Conservation (phyloP, 2,888 invertebrate genomes). For the Tricholauxania praeusta region DNA sequence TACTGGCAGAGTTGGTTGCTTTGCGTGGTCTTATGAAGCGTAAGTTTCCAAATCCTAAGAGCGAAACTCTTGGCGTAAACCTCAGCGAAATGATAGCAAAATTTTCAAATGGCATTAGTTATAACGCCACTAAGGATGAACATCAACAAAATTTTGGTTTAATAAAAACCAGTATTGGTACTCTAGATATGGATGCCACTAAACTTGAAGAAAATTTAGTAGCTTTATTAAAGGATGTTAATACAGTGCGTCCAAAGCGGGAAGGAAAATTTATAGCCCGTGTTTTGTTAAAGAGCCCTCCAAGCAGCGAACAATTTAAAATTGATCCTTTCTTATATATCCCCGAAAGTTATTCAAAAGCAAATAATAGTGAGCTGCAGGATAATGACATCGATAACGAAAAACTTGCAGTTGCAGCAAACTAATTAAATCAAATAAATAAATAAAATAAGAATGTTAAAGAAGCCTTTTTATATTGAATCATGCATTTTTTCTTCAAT, state of each 20-base stretch:
- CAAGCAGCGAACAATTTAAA: slow-evolving; percentile 76
- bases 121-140: slow-evolving; percentile 76
- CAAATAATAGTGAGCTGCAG: background rate
- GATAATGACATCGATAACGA: slow-evolving; percentile 42
- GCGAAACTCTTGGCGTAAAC: slow-evolving; percentile 78
- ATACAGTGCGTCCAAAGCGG: slow-evolving; percentile 75
- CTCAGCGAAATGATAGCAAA: slow-evolving; percentile 73
- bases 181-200: slow-evolving; percentile 78
- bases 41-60: slow-evolving; percentile 78
- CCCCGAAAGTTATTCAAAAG: slow-evolving; percentile 54
- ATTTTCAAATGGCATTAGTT: slow-evolving; percentile 79
- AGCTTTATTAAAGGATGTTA: slow-evolving; percentile 75
- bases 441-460: slow-evolving; percentile 45
- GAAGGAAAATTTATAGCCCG: slow-evolving; percentile 79
- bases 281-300: slow-evolving; percentile 74
- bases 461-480: slow-evolving; percentile 40
- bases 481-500: background rate
- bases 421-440: slow-evolving; percentile 43
- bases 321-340: slow-evolving; percentile 74
- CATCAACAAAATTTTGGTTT: slow-evolving; percentile 79
- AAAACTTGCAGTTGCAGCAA: slow-evolving; percentile 39
- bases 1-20: slow-evolving; percentile 80
- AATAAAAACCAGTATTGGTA: slow-evolving; percentile 77
- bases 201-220: slow-evolving; percentile 81
- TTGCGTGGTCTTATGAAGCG: slow-evolving; percentile 83